Conservation (phyloP, 1,140 invertebrate species). For the Trichogramma pretiosum region DNA sequence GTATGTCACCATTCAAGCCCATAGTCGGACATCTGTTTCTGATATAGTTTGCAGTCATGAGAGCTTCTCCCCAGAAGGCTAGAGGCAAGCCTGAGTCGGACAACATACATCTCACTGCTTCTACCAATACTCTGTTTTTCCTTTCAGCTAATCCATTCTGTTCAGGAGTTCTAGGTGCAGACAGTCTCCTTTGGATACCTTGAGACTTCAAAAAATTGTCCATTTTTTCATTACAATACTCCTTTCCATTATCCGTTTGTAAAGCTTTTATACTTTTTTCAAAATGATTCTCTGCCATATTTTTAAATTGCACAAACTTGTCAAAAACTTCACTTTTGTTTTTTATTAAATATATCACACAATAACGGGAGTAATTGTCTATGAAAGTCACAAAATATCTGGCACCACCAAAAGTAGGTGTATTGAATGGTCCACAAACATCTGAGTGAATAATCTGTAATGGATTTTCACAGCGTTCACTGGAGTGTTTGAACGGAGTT, state of each 20-base stretch:
- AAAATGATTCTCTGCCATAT: constrained; percentile 24
- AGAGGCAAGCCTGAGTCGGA: constrained; percentile 21
- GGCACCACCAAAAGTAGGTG: constrained; percentile 11
- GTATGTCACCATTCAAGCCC: constrained; percentile 21
- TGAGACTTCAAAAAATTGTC: constrained; percentile 19
- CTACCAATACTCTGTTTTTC: constrained; percentile 34
- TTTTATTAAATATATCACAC: constrained; percentile 29
- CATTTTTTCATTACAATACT: constrained; percentile 20
- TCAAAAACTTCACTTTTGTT: constrained; percentile 26
- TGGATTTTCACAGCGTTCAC: neutral
- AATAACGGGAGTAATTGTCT: constrained; percentile 23
- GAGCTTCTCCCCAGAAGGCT: constrained; percentile 25
- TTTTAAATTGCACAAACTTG: constrained; percentile 24
- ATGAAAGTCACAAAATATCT: constrained; percentile 28
- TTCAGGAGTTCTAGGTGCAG: constrained; percentile 26
- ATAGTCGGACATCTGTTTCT: constrained; percentile 24
- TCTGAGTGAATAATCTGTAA: constrained; percentile 18
- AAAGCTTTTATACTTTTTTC: constrained; percentile 26
- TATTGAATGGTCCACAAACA: constrained; percentile 29
- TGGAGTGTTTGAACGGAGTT: neutral
- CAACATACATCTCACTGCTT: constrained; percentile 21
- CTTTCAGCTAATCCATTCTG: constrained; percentile 42
- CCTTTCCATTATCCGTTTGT: constrained; percentile 24
- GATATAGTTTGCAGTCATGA: constrained; percentile 23
- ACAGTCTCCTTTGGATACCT: constrained; percentile 14